Evolutionary conservation across 35 echinoderm and acorn worm species (phyloP).

Genomic region (Holothuria glaberrima): DNA sequence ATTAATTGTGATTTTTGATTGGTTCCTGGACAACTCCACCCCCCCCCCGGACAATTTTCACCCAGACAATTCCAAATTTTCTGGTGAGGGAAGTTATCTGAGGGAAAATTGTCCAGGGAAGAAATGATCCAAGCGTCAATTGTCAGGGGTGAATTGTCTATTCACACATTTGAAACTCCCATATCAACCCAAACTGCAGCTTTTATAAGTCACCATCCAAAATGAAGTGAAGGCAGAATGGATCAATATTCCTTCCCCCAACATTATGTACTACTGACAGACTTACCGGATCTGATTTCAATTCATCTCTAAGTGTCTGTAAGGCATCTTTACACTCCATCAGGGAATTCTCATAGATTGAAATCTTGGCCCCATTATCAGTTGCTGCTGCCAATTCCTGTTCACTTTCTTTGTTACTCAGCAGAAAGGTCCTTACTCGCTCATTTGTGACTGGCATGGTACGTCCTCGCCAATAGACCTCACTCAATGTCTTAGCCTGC

Average conservation of each 20-base stretch:
- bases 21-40: too few species aligned
- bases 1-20: too few species aligned
- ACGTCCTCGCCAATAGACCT: conserved; percentile 95
- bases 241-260: too few species aligned
- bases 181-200: not conserved
- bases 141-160: too few species aligned
- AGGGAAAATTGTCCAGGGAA: too few species aligned
- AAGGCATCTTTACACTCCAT: conserved; percentile 97
- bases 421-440: conserved; percentile 77
- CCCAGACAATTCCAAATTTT: too few species aligned
- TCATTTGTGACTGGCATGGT: conserved; percentile 87
- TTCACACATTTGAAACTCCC: too few species aligned
- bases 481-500: conserved; percentile 93
- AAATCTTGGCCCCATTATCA: conserved; percentile 86
- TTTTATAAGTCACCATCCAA: not conserved
- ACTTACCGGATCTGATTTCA: conserved; percentile 92
- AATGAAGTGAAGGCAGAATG: too few species aligned
- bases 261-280: too few species aligned
- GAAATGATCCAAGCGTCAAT: too few species aligned
- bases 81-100: too few species aligned
- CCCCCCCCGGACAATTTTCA: too few species aligned
- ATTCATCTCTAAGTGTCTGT: conserved; percentile 91
- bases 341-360: conserved; percentile 91
- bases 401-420: conserved; percentile 90
- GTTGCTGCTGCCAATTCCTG: conserved; percentile 70